Evolutionary conservation across 2,888 invertebrate species (phyloP).

Genomic region (Acrobasis suavella): DNA sequence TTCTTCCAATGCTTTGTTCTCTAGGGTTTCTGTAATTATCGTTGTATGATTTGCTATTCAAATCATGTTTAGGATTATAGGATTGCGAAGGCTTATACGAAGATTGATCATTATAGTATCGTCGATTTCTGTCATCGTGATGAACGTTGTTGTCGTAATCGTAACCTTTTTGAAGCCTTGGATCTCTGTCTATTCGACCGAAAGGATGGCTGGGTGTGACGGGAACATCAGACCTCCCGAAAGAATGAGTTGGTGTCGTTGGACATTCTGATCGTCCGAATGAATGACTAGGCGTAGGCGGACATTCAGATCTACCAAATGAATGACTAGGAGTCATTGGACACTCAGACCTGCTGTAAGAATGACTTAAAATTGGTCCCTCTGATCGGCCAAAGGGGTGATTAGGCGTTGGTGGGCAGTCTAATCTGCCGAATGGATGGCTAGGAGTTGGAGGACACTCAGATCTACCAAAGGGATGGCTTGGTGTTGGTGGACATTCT

Average conservation of each 20-base stretch:
- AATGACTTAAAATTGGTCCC: conserved; percentile 41
- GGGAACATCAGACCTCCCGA: conserved; percentile 40
- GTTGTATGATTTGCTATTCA: conserved; percentile 30
- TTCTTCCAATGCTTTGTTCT: conserved; percentile 45
- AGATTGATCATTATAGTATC: conserved; percentile 48
- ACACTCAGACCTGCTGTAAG: conserved; percentile 44
- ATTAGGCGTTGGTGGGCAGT: conserved; percentile 54
- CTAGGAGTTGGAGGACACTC: conserved; percentile 53
- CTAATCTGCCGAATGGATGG: conserved; percentile 52
- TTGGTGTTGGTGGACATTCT: conserved; percentile 50
- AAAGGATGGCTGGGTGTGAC: conserved; percentile 40
- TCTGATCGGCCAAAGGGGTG: conserved; percentile 55
- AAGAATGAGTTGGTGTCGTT: conserved; percentile 39
- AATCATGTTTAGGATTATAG: conserved; percentile 26
- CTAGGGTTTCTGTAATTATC: conserved; percentile 39
- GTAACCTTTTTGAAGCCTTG: conserved; percentile 55
- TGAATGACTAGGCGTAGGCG: conserved; percentile 36
- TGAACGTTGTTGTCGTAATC: conserved; percentile 49
- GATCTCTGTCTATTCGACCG: conserved; percentile 51
- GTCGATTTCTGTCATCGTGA: conserved; percentile 49
- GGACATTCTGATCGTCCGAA: conserved; percentile 40
- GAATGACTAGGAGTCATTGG: conserved; percentile 40
- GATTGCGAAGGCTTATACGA: conserved; percentile 30
- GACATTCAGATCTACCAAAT: conserved; percentile 42
- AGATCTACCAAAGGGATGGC: conserved; percentile 47